Evolutionary conservation across 2,113 vertebrate species (phyloP), one percentile per base, ranked within the genome.

Genomic region (Tenebrosternarchus preto): DNA sequence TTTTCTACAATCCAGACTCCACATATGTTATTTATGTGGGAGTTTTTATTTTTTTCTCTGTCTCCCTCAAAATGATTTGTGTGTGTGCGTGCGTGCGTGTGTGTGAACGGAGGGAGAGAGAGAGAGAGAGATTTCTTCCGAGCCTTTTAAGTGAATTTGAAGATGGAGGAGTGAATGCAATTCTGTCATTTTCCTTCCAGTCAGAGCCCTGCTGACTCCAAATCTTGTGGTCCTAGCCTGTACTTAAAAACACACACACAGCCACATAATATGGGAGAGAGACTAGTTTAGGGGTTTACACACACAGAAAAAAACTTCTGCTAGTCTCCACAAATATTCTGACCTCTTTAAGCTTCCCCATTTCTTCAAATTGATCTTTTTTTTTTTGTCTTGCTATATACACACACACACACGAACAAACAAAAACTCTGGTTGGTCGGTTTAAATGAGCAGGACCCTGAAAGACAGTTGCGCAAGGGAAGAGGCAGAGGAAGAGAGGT

Each of bases 401-500:
- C 43, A 69, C 71, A 63, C 29, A 80, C 70, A 66, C 19, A 19
- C 53, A 20, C 20, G 27, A 27, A n/a, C 29, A 59, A 20, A 39
- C 15, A 55, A 55, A 82, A 19, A 71, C 72, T 61, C 33, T 78
- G 83, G 77, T 81, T 84, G 79, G 78, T 63, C 22, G 27, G 27
- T 78, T 81, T 77, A 78, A 84, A 84, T 68, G 71, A 73, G 60
- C 50, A 84, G 69, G 68, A 77, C 25, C 78, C 80, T 73, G 61
- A 61, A 69, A 77, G 29, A 43, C 5, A 60, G 33, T 73, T 76
- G 12, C 5, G 5, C 9, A 20, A 16, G 70, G 15, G 57, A 33
- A 24, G 20, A 31, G 68, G 9, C 15, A 1, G 56, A 66, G 60
- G 36, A 57, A 39, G 7, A 46, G 33, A 33, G 9, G 8, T 9